Percentiles rank a stretch among this genome's conserved stretches.
These are phyloP conservation scores for Acanthoscelides obtectus DNA, from an alignment of 2,888 invertebrate genomes.

Conservation along the genomic window DNA sequence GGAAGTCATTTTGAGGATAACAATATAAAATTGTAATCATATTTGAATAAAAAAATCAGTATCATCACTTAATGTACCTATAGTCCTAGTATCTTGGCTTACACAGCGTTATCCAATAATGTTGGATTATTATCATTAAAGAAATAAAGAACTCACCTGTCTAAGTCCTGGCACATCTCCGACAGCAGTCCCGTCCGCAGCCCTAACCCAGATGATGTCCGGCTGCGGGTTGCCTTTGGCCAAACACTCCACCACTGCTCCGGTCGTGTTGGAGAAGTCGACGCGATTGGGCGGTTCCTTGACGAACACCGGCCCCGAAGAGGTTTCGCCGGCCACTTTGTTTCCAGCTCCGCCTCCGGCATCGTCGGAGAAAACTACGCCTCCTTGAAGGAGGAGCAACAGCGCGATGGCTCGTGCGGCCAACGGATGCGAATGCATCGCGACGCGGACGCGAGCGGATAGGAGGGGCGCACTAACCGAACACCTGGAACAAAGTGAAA, in stretches of 20 bases:
- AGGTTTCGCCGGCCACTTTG: conserved; percentile 17
- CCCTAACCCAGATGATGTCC: conserved; percentile 88
- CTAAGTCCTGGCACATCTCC: conserved; percentile 75
- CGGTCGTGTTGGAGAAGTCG: conserved; percentile 92
- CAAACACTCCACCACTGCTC: conserved; percentile 88
- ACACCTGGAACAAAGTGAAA: background rate
- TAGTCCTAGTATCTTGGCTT: too few relatives aligned
- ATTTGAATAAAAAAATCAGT: too few relatives aligned
- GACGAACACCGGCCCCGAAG: conserved; percentile 79
- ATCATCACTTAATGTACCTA: too few relatives aligned
- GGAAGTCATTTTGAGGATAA: too few relatives aligned
- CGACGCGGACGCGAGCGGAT: background rate
- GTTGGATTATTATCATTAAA: too few relatives aligned
- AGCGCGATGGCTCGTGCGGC: background rate
- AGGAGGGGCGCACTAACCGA: background rate
- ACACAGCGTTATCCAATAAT: too few relatives aligned
- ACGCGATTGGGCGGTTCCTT: conserved; percentile 88
- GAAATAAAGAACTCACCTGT: conserved; percentile 45
- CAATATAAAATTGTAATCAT: too few relatives aligned
- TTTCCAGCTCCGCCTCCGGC: background rate
- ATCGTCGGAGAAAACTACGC: background rate
- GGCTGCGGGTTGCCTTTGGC: conserved; percentile 87
- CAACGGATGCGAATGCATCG: background rate
- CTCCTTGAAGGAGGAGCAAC: background rate
- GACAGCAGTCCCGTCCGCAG: conserved; percentile 79